These are phyloP conservation scores for Pelobates fuscus DNA, from an alignment of 2,113 vertebrate genomes.

Conservation along the genomic window DNA sequence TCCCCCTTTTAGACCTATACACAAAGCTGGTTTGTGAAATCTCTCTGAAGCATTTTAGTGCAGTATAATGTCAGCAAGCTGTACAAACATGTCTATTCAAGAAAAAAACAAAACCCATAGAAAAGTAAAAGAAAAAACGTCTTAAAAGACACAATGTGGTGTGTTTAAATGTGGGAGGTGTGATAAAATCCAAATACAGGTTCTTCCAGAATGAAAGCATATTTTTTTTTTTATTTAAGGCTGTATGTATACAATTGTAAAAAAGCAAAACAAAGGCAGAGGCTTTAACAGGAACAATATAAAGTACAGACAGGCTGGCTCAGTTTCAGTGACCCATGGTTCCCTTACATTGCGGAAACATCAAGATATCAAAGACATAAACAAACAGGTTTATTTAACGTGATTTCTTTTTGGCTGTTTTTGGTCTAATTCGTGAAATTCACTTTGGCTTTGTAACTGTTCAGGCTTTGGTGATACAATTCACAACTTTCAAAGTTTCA, in stretches of 20 bases:
- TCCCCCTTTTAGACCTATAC: slow-evolving; percentile 24
- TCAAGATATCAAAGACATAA: not conserved
- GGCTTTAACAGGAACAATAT: not conserved
- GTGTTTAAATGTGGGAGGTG: not conserved
- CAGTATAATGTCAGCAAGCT: slow-evolving; percentile 34
- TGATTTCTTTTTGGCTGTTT: too few relatives aligned
- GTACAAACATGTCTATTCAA: slow-evolving; percentile 15
- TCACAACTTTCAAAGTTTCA: too few relatives aligned
- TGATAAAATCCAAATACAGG: not conserved
- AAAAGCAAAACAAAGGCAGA: not conserved
- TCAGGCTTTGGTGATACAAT: too few relatives aligned
- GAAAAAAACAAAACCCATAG: not conserved
- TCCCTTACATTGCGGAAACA: not conserved
- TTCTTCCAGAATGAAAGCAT: not conserved
- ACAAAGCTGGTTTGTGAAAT: slow-evolving; percentile 37
- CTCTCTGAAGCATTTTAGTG: slow-evolving; percentile 28
- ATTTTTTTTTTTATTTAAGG: too few relatives aligned
- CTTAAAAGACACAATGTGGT: not conserved
- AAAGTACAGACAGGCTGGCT: not conserved
- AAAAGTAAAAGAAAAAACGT: not conserved
- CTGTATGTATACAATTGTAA: too few relatives aligned
- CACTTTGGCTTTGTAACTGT: too few relatives aligned
- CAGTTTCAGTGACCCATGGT: not conserved
- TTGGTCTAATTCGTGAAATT: too few relatives aligned
- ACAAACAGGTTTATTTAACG: too few relatives aligned